Conservation (phyloP, 2,797 vertebrate genomes). For the Gadopsis bispinosus region DNA sequence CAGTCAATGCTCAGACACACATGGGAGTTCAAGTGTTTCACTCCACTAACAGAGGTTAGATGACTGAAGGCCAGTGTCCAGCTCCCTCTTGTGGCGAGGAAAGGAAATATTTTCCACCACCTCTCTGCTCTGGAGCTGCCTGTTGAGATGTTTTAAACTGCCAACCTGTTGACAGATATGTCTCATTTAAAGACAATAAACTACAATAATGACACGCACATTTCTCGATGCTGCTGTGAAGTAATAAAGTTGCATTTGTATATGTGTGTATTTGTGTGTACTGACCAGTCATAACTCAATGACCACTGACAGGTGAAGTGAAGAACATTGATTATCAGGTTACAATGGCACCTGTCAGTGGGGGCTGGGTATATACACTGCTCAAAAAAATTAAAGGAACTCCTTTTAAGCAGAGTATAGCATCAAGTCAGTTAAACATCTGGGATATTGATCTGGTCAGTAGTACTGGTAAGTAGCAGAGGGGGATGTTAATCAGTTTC, state of each 20-base stretch:
- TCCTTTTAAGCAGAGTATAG: too few relatives aligned
- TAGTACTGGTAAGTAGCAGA: too few relatives aligned
- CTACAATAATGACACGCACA: constrained; percentile 38
- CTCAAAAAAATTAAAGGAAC: too few relatives aligned
- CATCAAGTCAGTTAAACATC: too few relatives aligned
- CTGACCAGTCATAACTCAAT: too few relatives aligned
- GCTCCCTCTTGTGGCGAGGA: constrained; percentile 74
- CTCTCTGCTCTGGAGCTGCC: constrained; percentile 7
- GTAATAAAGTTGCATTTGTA: constrained; percentile 11
- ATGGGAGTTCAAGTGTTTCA: constrained; percentile 20
- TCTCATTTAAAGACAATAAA: constrained; percentile 51
- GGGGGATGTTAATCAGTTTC: too few relatives aligned
- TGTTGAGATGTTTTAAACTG: constrained; percentile 8
- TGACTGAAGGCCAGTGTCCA: constrained; percentile 52
- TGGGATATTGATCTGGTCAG: too few relatives aligned
- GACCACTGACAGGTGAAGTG: too few relatives aligned
- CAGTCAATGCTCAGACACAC: constrained; percentile 36
- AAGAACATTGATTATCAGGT: too few relatives aligned
- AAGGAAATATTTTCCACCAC: neutral
- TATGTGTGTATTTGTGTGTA: constrained; percentile 34
- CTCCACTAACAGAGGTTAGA: neutral
- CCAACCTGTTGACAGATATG: constrained; percentile 39
- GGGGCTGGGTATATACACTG: too few relatives aligned
- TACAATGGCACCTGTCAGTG: too few relatives aligned
- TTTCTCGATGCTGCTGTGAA: constrained; percentile 21